Evolutionary conservation across 2,888 invertebrate species (phyloP).

Genomic region (Deladenus siricidicola): DNA sequence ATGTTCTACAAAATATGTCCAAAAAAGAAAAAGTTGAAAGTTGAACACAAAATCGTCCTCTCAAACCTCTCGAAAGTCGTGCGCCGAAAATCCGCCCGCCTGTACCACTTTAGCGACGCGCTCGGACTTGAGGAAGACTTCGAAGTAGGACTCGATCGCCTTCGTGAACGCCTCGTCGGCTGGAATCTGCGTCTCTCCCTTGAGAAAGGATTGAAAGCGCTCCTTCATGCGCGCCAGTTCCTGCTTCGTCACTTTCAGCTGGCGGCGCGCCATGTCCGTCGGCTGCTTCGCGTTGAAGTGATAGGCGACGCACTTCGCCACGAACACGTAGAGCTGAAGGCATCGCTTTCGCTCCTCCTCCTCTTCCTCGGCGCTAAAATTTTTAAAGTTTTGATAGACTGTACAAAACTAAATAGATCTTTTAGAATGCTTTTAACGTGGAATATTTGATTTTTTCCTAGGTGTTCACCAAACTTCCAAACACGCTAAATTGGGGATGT

Average conservation of each 20-base stretch:
- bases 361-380: conserved; percentile 78
- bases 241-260: conserved; percentile 88
- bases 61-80: conserved; percentile 93
- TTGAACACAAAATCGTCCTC: too few species aligned
- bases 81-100: conserved; percentile 92
- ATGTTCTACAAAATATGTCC: neutral
- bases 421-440: too few species aligned
- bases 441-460: too few species aligned
- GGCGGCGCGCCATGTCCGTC: conserved; percentile 86
- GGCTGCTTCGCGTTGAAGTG: conserved; percentile 91
- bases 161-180: conserved; percentile 97
- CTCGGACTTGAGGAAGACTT: conserved; percentile 92
- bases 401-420: too few species aligned
- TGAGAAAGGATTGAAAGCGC: conserved; percentile 61
- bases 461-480: too few species aligned
- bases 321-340: conserved; percentile 93
- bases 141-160: conserved; percentile 83
- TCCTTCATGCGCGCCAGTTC: conserved; percentile 59
- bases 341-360: conserved; percentile 90
- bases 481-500: too few species aligned
- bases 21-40: too few species aligned
- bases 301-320: conserved; percentile 85
- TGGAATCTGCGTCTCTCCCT: conserved; percentile 95
- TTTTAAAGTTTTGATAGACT: too few species aligned
- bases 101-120: conserved; percentile 86